Percentiles rank a stretch among this genome's conserved stretches.
phyloP scores from a whole-genome alignment of 2,113 vertebrate genomes.

The Athene noctua region DNA sequence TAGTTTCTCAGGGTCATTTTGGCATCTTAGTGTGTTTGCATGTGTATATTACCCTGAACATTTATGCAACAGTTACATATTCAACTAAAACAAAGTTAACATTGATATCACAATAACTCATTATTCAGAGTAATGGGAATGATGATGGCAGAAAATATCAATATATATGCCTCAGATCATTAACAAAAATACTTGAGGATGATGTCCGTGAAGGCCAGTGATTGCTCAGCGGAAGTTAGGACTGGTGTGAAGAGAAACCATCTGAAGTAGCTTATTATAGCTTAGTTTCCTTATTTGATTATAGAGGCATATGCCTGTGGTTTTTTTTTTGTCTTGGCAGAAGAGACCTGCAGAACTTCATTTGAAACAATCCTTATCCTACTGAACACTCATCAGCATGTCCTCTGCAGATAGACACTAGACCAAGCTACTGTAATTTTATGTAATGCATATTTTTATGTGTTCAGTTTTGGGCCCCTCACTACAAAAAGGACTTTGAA shows the following conservation, averaged over 20 bases:
- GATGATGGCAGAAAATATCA: not conserved
- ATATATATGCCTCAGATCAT: not conserved
- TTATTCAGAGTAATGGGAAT: not conserved
- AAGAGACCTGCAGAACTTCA: not conserved
- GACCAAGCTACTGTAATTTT: not conserved
- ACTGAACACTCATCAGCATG: not conserved
- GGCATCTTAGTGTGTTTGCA: not conserved
- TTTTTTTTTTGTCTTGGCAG: not conserved
- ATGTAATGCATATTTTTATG: not conserved
- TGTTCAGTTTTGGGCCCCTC: no score
- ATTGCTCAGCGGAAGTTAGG: not conserved
- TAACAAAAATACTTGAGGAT: not conserved
- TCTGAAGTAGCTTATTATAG: not conserved
- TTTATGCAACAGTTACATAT: not conserved
- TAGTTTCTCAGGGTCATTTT: not conserved
- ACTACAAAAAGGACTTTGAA: no score
- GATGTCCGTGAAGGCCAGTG: not conserved
- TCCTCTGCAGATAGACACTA: not conserved
- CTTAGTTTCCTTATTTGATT: not conserved
- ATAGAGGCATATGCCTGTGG: not conserved
- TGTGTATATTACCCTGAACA: not conserved
- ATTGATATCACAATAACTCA: not conserved
- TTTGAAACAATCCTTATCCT: not conserved
- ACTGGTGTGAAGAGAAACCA: not conserved
- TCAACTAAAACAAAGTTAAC: not conserved